These are phyloP conservation scores for Macrophya alboannulata DNA, from an alignment of 2,888 invertebrate genomes.

Conservation along the genomic window DNA sequence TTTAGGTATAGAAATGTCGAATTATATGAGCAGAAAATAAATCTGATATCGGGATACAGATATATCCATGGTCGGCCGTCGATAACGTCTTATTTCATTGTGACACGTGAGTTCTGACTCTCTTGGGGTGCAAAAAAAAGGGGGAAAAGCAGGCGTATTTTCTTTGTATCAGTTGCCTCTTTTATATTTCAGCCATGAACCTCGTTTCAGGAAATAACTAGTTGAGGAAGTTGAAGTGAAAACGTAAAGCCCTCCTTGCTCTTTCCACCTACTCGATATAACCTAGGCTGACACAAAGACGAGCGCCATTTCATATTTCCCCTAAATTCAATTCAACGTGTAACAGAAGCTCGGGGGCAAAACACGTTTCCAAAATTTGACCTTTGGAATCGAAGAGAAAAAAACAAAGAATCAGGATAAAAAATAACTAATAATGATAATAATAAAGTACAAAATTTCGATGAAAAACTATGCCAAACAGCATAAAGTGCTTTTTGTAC, in stretches of 20 bases:
- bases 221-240: constrained; percentile 51
- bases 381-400: not conserved
- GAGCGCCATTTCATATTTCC: constrained; percentile 20
- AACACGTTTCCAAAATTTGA: not conserved
- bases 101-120: constrained; percentile 37
- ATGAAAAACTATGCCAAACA: not conserved
- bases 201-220: constrained; percentile 51
- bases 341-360: not conserved
- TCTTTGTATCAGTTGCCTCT: constrained; percentile 42
- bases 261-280: constrained; percentile 23
- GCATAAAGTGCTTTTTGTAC: not conserved
- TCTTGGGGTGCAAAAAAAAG: not conserved
- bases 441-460: not conserved
- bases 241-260: constrained; percentile 23
- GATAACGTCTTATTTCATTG: constrained; percentile 43
- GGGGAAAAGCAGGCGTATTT: not conserved
- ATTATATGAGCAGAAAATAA: not conserved
- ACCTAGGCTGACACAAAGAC: constrained; percentile 25
- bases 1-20: not conserved
- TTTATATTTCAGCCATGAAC: constrained; percentile 51
- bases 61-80: not conserved
- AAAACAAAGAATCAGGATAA: too few relatives aligned
- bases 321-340: constrained; percentile 39
- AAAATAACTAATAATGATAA: too few relatives aligned
- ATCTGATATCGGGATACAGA: not conserved